Evolutionary conservation across 2,888 invertebrate species (phyloP).

Genomic region (Campoletis raptor): DNA sequence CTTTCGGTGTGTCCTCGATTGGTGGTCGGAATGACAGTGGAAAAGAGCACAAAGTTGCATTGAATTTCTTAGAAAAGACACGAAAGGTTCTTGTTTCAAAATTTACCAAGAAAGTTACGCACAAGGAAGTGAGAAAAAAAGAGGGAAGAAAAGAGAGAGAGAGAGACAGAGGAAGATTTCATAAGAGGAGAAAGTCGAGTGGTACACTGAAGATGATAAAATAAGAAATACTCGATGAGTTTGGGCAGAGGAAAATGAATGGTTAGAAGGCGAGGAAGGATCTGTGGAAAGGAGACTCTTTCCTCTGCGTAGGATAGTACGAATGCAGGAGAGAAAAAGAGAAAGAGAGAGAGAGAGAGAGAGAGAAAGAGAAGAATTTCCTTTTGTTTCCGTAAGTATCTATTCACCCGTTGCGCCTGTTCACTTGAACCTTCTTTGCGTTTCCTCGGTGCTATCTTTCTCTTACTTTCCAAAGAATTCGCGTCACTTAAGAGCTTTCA

Average conservation of each 20-base stretch:
- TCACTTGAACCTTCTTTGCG: slow-evolving; percentile 25
- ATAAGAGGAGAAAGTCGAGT: slow-evolving; percentile 39
- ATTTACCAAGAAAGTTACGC: slow-evolving; percentile 31
- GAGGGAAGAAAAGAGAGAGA: background rate
- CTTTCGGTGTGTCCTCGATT: background rate
- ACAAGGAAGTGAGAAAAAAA: background rate
- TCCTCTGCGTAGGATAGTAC: slow-evolving; percentile 20
- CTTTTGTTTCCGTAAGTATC: slow-evolving; percentile 70
- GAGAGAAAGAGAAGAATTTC: slow-evolving; percentile 42
- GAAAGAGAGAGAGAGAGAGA: slow-evolving; percentile 9
- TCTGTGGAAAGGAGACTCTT: slow-evolving; percentile 22
- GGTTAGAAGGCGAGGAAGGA: slow-evolving; percentile 1
- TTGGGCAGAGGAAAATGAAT: slow-evolving; percentile 43
- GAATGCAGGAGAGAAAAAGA: slow-evolving; percentile 33
- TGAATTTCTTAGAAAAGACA: slow-evolving; percentile 28
- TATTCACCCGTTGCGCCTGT: slow-evolving; percentile 66
- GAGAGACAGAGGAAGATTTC: slow-evolving; percentile 7
- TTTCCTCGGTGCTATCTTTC: slow-evolving; percentile 23
- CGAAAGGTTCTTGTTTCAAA: slow-evolving; percentile 7
- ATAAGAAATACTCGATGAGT: slow-evolving; percentile 60
- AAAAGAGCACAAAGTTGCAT: background rate
- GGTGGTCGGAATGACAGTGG: background rate
- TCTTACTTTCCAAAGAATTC: slow-evolving; percentile 49
- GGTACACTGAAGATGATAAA: slow-evolving; percentile 47
- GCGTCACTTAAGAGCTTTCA: slow-evolving; percentile 68